Evolutionary conservation across 2,888 invertebrate species (phyloP), one percentile per base, ranked within the genome.

Genomic region (Isotomurus palustris): DNA sequence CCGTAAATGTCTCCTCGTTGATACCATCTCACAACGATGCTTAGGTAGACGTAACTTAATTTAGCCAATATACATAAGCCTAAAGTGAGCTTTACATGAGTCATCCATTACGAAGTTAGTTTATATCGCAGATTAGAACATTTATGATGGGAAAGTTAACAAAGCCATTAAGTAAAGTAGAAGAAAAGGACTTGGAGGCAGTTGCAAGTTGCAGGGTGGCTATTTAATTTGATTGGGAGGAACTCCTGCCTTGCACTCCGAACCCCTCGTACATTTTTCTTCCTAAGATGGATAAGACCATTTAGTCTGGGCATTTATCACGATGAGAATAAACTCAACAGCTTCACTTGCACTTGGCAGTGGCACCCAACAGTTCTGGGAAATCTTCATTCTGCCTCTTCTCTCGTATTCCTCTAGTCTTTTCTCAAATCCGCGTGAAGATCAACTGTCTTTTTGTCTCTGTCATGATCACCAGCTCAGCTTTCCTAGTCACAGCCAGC

Each of bases 171-270:
- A n/a, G 14, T 14, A 32, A 14, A 32, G 32, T 32, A 32, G 32
- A 32, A 32, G n/a, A n/a, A 32, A 14, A 32, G 32, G 14, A 32
- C 8, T 14, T 32, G 32, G 32, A 10, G 32, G 32, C 14, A 32
- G 19, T 14, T 5, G 38, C 17, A 38, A 38, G 38, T 43, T 43
- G 21, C 57, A 60, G 63, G 56, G 67, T 64, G 62, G 63, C 66
- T 69, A 66, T 66, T 69, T 69, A 69, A 69, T 69, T 69, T 69
- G 67, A 69, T 69, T 67, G 69, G 67, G 66, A 67, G 65, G 64
- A 56, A 58, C 60, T 21, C 38, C 17, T 24, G 45, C 52, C 38
- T 41, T 41, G 52, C 49, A 53, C 45, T 54, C 35, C 49, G 32
- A 49, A 48, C 40, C 40, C 27, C 43, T 53, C 49, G 22, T 43